phyloP scores from a whole-genome alignment of 1,140 invertebrate genomes.

The Globodera ellingtonae region DNA sequence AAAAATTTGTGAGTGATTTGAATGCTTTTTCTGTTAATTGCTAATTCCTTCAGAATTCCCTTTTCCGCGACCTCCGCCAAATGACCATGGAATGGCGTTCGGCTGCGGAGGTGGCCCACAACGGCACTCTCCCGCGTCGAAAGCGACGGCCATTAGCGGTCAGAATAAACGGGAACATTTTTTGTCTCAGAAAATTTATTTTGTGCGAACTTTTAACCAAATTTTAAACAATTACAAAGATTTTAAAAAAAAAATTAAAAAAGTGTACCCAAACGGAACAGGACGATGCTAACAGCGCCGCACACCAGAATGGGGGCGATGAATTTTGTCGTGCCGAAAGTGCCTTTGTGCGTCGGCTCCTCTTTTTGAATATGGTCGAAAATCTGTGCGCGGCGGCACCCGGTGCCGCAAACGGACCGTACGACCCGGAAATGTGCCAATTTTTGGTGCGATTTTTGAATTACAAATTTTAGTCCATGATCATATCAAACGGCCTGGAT shows the following conservation, averaged over 20 bases:
- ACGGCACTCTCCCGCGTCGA: conserved; percentile 27
- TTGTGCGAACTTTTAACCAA: no score
- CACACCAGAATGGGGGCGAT: neutral
- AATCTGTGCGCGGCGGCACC: conserved; percentile 22
- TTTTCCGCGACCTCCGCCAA: conserved; percentile 24
- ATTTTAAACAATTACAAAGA: neutral
- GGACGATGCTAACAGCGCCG: neutral
- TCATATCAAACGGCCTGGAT: no score
- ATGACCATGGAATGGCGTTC: conserved; percentile 17
- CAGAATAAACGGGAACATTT: neutral
- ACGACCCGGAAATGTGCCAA: conserved; percentile 28
- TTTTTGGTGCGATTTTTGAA: conserved; percentile 13
- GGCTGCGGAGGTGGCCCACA: conserved; percentile 34
- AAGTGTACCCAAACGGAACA: neutral
- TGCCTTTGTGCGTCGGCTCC: conserved; percentile 17
- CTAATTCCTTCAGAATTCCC: conserved; percentile 12
- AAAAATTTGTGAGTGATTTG: neutral
- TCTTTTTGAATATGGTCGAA: conserved; percentile 41
- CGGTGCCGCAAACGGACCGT: conserved; percentile 65
- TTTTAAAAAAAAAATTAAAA: neutral
- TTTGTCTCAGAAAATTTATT: no score
- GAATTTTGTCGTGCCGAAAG: neutral
- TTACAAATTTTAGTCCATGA: no score
- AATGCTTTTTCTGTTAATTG: neutral
- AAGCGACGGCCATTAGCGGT: conserved; percentile 12